Evolutionary conservation across 2,888 invertebrate genomes (phyloP).

Genomic region (Petrophora chlorosata): DNA sequence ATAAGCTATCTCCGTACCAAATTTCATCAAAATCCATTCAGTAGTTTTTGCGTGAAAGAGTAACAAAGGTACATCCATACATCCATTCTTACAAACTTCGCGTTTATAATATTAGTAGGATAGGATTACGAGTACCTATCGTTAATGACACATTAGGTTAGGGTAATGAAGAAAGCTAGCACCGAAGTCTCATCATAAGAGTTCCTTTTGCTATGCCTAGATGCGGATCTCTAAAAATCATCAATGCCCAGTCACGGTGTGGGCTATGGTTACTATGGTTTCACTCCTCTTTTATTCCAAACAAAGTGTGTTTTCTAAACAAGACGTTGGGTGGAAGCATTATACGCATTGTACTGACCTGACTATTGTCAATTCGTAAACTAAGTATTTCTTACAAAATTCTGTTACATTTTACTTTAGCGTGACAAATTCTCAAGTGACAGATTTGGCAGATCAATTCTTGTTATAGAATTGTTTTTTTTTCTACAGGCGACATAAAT

Average conservation of each 20-base stretch:
- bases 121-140: too few species aligned
- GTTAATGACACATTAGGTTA: too few species aligned
- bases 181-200: too few species aligned
- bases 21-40: too few species aligned
- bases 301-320: constrained; percentile 69
- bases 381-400: constrained; percentile 42
- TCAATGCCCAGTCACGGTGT: constrained; percentile 62
- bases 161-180: too few species aligned
- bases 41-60: too few species aligned
- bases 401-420: constrained; percentile 52
- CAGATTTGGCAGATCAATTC: constrained; percentile 48
- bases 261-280: constrained; percentile 62
- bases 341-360: constrained; percentile 47
- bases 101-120: too few species aligned
- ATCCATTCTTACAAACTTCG: too few species aligned
- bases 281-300: constrained; percentile 53
- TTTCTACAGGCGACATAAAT: constrained; percentile 25
- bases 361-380: constrained; percentile 43
- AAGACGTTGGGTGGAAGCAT: constrained; percentile 67
- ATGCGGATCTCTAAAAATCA: too few species aligned
- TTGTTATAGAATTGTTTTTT: constrained; percentile 47
- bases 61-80: too few species aligned
- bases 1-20: too few species aligned
- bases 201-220: too few species aligned
- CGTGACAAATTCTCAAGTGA: constrained; percentile 59